These are phyloP conservation scores for Manis crassicaudata DNA, from an alignment of 2,797 vertebrate species.

Conservation along the genomic window DNA sequence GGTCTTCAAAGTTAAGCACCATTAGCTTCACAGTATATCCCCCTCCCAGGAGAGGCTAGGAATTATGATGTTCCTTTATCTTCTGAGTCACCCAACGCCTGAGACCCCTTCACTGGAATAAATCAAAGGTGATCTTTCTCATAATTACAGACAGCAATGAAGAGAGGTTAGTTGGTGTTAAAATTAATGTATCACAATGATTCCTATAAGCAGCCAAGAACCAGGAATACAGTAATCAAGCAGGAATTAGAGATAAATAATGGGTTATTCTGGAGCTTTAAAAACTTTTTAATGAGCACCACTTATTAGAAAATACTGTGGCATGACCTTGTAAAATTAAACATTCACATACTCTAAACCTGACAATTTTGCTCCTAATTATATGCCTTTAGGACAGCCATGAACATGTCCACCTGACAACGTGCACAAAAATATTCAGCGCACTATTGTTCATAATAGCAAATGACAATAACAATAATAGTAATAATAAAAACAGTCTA, in stretches of 20 bases:
- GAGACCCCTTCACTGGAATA: slow-evolving; percentile 34
- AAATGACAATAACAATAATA: neutral
- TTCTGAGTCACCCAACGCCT: neutral
- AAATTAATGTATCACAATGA: slow-evolving; percentile 44
- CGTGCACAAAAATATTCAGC: neutral
- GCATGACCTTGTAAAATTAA: neutral
- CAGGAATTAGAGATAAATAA: neutral
- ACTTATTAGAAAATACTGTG: slow-evolving; percentile 42
- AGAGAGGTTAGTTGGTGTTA: slow-evolving; percentile 29
- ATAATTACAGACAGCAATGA: slow-evolving; percentile 42
- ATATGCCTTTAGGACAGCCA: neutral
- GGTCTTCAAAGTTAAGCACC: neutral
- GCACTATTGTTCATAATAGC: neutral
- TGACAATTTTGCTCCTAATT: neutral
- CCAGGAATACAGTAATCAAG: neutral
- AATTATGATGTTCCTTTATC: neutral
- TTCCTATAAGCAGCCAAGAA: slow-evolving; percentile 39
- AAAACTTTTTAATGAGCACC: neutral
- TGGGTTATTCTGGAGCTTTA: neutral
- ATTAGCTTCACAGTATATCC: neutral
- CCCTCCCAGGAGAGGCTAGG: neutral
- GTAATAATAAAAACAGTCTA: neutral
- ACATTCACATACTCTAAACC: neutral
- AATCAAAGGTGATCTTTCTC: slow-evolving; percentile 41
- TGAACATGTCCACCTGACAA: neutral